Percentiles rank a stretch among this genome's conserved stretches.
Conservation (phyloP, 1,140 invertebrate species). For the Meloidogyne chitwoodi region DNA sequence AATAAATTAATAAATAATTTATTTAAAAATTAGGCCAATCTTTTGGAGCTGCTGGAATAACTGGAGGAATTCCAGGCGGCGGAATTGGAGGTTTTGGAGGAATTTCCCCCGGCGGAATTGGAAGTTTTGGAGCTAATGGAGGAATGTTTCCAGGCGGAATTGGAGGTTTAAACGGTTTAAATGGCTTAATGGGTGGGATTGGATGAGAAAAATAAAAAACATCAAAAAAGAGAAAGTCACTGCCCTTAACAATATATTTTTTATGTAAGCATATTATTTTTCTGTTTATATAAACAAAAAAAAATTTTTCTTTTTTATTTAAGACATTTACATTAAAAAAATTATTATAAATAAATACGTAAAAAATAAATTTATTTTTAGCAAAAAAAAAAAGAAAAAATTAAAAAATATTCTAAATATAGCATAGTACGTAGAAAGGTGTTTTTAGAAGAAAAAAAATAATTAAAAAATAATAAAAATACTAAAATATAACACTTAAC, state of each 20-base stretch:
- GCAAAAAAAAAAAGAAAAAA: too few species aligned
- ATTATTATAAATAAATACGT: too few species aligned
- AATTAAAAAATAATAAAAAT: too few species aligned
- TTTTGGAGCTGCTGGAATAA: not conserved
- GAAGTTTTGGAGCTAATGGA: not conserved
- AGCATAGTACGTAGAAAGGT: too few species aligned
- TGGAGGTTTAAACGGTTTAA: constrained; percentile 3
- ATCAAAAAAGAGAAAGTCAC: not conserved
- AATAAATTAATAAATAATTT: not conserved
- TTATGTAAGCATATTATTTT: not conserved
- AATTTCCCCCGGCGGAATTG: not conserved
- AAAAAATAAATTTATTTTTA: too few species aligned
- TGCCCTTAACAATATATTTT: not conserved
- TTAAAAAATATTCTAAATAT: too few species aligned
- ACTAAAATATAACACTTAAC: too few species aligned
- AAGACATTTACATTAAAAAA: too few species aligned
- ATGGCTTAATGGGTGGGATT: not conserved
- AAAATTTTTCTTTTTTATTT: not conserved
- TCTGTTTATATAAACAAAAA: not conserved
- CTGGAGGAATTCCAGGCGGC: not conserved
- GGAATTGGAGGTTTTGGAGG: constrained; percentile 1
- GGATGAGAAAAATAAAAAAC: constrained; percentile 1
- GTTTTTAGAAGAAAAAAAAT: too few species aligned
- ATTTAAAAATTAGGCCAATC: not conserved
- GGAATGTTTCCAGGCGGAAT: not conserved